phyloP scores from a whole-genome alignment of 2,797 vertebrate species.

The Chelonia mydas region DNA sequence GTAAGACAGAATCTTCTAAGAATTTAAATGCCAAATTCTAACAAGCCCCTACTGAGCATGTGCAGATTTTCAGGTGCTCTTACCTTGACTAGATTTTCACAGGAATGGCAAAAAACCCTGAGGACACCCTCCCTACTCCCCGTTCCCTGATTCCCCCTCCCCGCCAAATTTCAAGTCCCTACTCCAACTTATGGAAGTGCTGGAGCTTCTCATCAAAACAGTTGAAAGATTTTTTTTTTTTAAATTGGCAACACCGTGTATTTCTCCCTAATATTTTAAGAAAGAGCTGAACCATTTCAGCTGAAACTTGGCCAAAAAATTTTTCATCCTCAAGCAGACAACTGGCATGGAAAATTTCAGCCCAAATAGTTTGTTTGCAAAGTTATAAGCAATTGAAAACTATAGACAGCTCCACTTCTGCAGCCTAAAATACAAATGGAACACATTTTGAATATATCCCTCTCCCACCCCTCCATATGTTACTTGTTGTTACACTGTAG shows the following conservation, averaged over 20 bases:
- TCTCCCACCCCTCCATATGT: background rate
- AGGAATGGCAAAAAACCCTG: too few relatives aligned
- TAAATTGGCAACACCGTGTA: rapidly evolving
- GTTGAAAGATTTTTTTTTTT: rapidly evolving
- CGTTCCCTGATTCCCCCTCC: too few relatives aligned
- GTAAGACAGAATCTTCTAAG: background rate
- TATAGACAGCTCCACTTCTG: background rate
- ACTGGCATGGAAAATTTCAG: background rate
- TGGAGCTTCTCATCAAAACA: background rate
- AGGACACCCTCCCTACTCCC: too few relatives aligned
- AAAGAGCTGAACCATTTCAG: background rate
- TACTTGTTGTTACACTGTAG: background rate
- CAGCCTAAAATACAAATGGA: background rate
- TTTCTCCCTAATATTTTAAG: background rate
- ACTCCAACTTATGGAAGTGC: background rate
- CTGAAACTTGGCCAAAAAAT: background rate
- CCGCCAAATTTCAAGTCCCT: too few relatives aligned
- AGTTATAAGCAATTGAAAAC: too few relatives aligned
- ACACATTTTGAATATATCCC: background rate
- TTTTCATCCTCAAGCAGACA: background rate
- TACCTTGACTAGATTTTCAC: background rate
- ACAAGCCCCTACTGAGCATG: background rate
- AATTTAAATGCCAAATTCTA: background rate
- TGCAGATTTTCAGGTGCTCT: background rate
- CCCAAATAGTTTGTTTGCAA: background rate